Base-by-base conservation (phyloP, 1,140 invertebrate species). In the Formica selysi region DNA sequence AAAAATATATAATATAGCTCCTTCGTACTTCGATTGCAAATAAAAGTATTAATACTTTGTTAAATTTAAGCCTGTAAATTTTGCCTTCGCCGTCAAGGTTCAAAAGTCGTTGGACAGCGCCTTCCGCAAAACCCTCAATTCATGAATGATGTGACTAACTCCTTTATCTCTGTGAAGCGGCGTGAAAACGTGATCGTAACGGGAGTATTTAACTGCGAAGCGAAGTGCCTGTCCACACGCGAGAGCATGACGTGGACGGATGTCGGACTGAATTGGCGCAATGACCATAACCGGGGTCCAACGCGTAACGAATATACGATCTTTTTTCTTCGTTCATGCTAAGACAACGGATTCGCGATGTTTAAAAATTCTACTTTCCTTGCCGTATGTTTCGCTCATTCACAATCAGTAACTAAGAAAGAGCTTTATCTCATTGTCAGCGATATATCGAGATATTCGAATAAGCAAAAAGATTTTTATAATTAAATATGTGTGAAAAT, bases 181-280 rank as follows among this genome's bases (percentile, higher is more conserved):
- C 13, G 48, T 54, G 32, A 48, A 88, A 86, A 68, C 26, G n/a
- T 76, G 38, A 57, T 41, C 65, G 36, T 64, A 73, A 62, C 62
- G 48, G 70, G 86, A 64, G 59, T 79, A 85, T 89, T 90, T 68
- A 87, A 22, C 61, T 13, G 67, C 79, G 79, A 87, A 90, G 73
- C 61, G 65, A 90, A 87, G 79, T 85, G 87, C 62, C 84, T 86
- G 70, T 87, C 86, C 76, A 91, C 90, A 85, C 68, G 84, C 84
- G 70, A 88, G 83, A 71, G 71, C 86, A 76, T 91, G 89, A 90
- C 88, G 89, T 87, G 73, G 86, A 91, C 91, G 91, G 89, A 92
- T 91, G 91, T 91, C 76, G 80, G 76, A 74, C 67, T 90, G 87
- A 92, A 92, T 91, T 91, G 91, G 76, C 91, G 81, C 81, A 91